A percentile compares a stretch with the other conserved stretches of the same genome.
Evolutionary conservation across 2,113 vertebrate genomes (phyloP).

Genomic region (Petroica traversi): DNA sequence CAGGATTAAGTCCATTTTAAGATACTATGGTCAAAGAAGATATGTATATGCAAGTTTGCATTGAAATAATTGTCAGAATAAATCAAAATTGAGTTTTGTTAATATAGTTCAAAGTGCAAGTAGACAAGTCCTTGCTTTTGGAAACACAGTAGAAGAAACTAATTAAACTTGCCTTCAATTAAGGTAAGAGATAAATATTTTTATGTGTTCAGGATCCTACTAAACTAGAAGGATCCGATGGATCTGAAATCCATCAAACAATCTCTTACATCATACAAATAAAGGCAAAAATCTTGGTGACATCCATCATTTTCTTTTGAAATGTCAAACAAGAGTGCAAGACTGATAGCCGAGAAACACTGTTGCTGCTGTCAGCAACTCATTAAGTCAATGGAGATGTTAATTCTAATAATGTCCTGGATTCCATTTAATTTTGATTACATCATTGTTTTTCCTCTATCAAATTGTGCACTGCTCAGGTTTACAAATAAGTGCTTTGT

Average conservation of each 20-base stretch:
- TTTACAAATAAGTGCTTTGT: neutral
- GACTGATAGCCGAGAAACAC: neutral
- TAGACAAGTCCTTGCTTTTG: neutral
- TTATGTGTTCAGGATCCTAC: neutral
- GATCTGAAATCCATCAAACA: neutral
- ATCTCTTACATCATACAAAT: neutral
- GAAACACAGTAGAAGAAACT: neutral
- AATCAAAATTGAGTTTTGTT: neutral
- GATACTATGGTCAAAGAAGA: neutral
- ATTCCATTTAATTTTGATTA: constrained; percentile 32
- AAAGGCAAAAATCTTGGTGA: neutral
- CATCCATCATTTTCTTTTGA: constrained; percentile 45
- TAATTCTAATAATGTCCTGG: constrained; percentile 15
- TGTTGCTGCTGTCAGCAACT: constrained; percentile 36
- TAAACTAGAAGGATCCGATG: neutral
- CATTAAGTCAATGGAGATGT: constrained; percentile 12
- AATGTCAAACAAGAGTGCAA: neutral
- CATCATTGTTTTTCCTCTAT: constrained; percentile 25
- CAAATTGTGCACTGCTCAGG: neutral
- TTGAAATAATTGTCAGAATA: neutral
- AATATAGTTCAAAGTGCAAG: neutral
- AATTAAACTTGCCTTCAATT: neutral
- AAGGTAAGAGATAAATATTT: neutral
- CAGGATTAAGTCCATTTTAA: neutral
- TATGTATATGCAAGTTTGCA: fast-evolving